phyloP scores from a whole-genome alignment of 2,113 vertebrate species.

The Gila orcuttii region DNA sequence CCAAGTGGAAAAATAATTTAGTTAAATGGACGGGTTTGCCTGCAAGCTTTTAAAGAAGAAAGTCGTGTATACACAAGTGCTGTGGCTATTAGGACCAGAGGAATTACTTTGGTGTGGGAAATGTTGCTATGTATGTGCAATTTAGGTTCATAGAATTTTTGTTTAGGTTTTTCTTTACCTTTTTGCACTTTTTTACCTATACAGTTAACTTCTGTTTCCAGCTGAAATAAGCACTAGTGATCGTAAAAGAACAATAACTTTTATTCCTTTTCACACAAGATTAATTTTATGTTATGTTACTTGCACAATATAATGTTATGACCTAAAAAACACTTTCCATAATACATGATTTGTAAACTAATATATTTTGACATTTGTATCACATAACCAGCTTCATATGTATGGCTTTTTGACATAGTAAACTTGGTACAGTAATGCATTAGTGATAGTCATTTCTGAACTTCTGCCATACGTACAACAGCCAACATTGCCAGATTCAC shows the following conservation, averaged over 20 bases:
- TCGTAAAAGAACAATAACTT: background rate
- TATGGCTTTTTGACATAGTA: background rate
- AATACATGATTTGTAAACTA: background rate
- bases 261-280: background rate
- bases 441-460: too few relatives aligned
- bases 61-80: background rate
- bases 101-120: background rate
- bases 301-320: background rate
- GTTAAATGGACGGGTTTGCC: constrained; percentile 36
- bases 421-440: background rate
- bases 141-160: background rate
- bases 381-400: background rate
- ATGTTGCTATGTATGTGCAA: background rate
- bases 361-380: background rate
- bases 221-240: background rate
- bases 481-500: background rate
- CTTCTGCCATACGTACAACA: background rate
- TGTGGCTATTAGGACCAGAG: background rate
- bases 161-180: background rate
- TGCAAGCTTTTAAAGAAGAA: constrained; percentile 33
- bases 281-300: background rate
- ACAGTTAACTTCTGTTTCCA: background rate
- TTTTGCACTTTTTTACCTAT: background rate
- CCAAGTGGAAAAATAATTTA: constrained; percentile 15
- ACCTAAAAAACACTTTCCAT: background rate